These are phyloP conservation scores for Rhinichthys osculus DNA, from an alignment of 2,797 vertebrate genomes.

Conservation along the genomic window DNA sequence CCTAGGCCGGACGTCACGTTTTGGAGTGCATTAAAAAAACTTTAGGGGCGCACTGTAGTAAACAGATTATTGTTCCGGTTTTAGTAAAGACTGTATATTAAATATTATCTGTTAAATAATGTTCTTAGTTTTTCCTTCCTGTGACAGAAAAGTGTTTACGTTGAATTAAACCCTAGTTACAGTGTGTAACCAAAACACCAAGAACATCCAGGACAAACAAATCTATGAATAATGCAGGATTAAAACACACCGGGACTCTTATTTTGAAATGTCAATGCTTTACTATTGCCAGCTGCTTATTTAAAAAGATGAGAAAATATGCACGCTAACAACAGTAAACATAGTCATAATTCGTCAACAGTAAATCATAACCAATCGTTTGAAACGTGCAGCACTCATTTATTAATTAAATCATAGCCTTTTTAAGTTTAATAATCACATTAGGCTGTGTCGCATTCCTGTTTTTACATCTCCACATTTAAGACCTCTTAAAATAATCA, in stretches of 20 bases:
- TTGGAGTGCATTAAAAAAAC: no score
- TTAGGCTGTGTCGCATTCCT: not conserved
- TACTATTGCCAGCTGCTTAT: not conserved
- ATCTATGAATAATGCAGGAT: not conserved
- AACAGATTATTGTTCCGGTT: no score
- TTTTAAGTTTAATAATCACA: not conserved
- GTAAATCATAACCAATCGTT: not conserved
- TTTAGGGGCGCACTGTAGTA: no score
- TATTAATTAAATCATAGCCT: not conserved
- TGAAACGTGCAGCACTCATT: not conserved
- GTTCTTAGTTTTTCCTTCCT: not conserved
- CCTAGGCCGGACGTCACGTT: no score
- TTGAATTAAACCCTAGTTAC: not conserved
- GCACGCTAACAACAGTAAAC: not conserved
- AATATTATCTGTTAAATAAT: not conserved
- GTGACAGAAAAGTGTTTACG: not conserved
- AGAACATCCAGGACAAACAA: not conserved
- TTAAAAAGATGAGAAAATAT: not conserved
- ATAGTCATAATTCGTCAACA: not conserved
- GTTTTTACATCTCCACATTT: not conserved
- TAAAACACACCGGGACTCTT: not conserved
- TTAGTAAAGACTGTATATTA: no score
- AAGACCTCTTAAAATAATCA: not conserved
- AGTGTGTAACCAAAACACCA: not conserved
- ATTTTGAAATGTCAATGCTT: constrained; percentile 14